phyloP scores from a whole-genome alignment of 2,113 vertebrate genomes.

The Cephalopholis sonnerati region DNA sequence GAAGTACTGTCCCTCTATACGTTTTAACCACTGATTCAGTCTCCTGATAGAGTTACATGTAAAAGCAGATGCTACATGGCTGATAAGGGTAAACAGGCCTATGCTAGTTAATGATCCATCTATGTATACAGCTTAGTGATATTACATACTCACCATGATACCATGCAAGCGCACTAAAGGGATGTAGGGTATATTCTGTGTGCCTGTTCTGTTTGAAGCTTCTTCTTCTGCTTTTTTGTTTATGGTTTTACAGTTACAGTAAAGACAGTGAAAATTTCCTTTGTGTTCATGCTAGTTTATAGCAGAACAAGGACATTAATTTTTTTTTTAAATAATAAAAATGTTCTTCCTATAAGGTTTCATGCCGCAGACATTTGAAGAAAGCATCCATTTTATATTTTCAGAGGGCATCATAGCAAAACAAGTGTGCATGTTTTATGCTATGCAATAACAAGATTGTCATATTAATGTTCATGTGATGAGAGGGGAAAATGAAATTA shows the following conservation, averaged over 20 bases:
- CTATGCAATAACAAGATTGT: background rate
- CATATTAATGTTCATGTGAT: background rate
- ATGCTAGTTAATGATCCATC: slow-evolving; percentile 54
- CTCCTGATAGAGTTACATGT: background rate
- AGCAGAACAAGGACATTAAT: background rate
- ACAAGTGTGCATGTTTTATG: background rate
- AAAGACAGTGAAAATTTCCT: background rate
- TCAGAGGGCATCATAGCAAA: background rate
- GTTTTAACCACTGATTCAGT: background rate
- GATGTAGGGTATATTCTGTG: background rate
- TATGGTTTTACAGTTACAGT: background rate
- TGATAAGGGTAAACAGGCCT: slow-evolving; percentile 8
- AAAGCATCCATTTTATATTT: background rate
- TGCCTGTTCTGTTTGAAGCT: background rate
- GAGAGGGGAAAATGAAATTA: background rate
- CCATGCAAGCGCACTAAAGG: background rate
- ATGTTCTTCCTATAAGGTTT: background rate
- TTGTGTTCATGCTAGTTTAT: background rate
- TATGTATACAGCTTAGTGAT: slow-evolving; percentile 19
- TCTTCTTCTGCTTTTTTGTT: background rate
- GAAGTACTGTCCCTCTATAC: background rate
- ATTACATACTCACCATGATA: background rate
- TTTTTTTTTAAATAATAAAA: background rate
- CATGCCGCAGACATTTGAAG: background rate
- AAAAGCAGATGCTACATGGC: slow-evolving; percentile 4